Evolutionary conservation across 1,140 invertebrate species (phyloP), one percentile per base, ranked within the genome.

Genomic region (Dendroctonus valens): DNA sequence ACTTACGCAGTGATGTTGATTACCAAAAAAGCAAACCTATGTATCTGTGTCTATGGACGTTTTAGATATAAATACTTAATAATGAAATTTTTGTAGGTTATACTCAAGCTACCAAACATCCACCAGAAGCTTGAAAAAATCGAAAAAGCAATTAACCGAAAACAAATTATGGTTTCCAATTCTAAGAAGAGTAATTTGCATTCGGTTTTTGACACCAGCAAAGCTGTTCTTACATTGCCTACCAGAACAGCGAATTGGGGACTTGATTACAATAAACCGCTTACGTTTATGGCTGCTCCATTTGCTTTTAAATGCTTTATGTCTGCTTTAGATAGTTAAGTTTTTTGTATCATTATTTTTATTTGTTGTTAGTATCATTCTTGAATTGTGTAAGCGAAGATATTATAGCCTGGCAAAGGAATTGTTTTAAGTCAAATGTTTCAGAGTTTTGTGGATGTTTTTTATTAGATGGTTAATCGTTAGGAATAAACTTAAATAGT

Each of bases 201-300:
- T 15, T 73, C 75, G 3, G 41, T 70, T 8, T 78, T 78, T 58
- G 55, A 4, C 12, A 54, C 6, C 61, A 65, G 9, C 54, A 53
- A 38, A 65, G 69, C 12, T 9, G 12, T 6, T 62, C 48, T 73
- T 7, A 60, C 60, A 6, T 48, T 72, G 52, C 77, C 77, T 0
- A 65, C 62, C 2, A 41, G 63, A 7, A 67, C 51, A 11, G 71
- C 76, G 3, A 75, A 76, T 69, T 78, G 75, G 75, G 76, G 77
- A 4, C 67, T 76, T 3, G 74, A 76, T 41, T 73, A 71, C 63
- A 52, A 70, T 15, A 69, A 64, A 15, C 76, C 77, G 11, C 67
- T 68, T 58, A 66, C 57, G 7, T 78, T 78, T 67, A 73, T 58
- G 9, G 76, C 75, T 71, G 74, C 76, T 3, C 54, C 76, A 7